These are phyloP conservation scores for Malurus melanocephalus DNA, from an alignment of 2,113 vertebrate genomes.

Conservation along the genomic window DNA sequence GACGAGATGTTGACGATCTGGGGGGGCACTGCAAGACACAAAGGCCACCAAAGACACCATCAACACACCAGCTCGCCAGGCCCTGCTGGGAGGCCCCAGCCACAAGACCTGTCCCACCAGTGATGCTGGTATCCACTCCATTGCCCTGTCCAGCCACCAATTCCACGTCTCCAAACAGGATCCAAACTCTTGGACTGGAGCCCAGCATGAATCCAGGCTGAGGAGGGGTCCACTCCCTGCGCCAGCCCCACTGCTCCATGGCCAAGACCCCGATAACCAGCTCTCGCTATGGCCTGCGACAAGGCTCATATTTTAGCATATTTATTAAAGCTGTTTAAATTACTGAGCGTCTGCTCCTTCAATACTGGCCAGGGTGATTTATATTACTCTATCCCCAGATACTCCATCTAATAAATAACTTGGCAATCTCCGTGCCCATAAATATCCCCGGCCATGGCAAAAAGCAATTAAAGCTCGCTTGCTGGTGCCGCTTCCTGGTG, in stretches of 20 bases:
- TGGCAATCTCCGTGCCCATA: slow-evolving; percentile 71
- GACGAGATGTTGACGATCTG: slow-evolving; percentile 93
- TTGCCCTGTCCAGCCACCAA: fast-evolving
- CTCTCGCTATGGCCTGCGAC: slow-evolving; percentile 59
- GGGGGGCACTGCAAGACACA: slow-evolving; percentile 82
- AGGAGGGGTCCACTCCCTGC: not conserved
- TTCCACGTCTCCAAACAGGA: fast-evolving
- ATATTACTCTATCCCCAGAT: slow-evolving; percentile 73
- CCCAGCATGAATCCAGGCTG: fast-evolving
- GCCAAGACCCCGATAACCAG: slow-evolving; percentile 41
- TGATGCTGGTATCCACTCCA: fast-evolving
- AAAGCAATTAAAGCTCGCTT: slow-evolving; percentile 66
- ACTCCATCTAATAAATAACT: slow-evolving; percentile 77
- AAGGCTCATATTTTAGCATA: slow-evolving; percentile 75
- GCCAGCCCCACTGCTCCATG: not conserved
- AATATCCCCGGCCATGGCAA: slow-evolving; percentile 63
- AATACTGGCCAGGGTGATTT: slow-evolving; percentile 71
- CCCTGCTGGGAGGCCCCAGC: fast-evolving
- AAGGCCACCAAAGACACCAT: not conserved
- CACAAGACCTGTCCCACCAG: fast-evolving
- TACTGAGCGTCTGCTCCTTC: slow-evolving; percentile 74
- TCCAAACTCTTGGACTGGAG: fast-evolving
- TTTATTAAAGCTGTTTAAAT: slow-evolving; percentile 80
- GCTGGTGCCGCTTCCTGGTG: not conserved
- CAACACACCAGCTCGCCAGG: not conserved